Evolutionary conservation across 2,113 vertebrate genomes (phyloP).

Genomic region (Aspiorhynchus laticeps): DNA sequence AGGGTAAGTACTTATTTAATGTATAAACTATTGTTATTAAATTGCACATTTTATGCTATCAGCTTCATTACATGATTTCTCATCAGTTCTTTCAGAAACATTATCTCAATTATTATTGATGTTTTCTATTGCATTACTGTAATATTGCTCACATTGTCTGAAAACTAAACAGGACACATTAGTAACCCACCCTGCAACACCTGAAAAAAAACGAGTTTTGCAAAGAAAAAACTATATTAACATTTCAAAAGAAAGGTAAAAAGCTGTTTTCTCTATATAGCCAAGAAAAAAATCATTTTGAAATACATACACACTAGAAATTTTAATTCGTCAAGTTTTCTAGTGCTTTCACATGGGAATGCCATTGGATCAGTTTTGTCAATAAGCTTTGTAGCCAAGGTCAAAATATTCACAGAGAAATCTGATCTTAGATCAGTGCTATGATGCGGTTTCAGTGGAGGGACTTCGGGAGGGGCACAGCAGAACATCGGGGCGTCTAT

Average conservation of each 20-base stretch:
- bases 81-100: not conserved
- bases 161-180: not conserved
- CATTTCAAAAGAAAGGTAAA: not conserved
- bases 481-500: not conserved
- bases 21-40: not conserved
- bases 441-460: not conserved
- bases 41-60: not conserved
- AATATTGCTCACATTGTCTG: not conserved
- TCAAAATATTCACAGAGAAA: slow-evolving; percentile 28
- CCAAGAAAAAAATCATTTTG: not conserved
- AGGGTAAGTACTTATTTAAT: not conserved
- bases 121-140: not conserved
- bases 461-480: not conserved
- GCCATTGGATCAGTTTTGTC: not conserved
- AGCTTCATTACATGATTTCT: not conserved
- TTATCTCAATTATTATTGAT: not conserved
- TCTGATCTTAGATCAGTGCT: not conserved
- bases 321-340: not conserved
- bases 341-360: not conserved
- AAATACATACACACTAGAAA: not conserved
- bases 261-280: not conserved
- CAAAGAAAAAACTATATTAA: not conserved
- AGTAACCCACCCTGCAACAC: not conserved
- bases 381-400: not conserved
- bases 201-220: not conserved